Evolutionary conservation across 2,113 vertebrate species (phyloP).

Genomic region (Rhinichthys klamathensis): DNA sequence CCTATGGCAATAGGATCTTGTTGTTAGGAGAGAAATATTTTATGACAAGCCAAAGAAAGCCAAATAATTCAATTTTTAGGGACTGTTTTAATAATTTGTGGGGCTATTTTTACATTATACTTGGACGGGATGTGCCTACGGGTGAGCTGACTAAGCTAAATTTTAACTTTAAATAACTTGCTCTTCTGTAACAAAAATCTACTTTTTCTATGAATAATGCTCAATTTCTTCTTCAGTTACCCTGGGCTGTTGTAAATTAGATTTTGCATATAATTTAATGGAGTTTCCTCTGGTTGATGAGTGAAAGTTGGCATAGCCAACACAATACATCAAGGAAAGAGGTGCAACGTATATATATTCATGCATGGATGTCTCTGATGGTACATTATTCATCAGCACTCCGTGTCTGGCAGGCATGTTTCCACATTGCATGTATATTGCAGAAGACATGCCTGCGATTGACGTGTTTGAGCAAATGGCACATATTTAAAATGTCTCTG

Average conservation of each 20-base stretch:
- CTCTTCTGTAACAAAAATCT: neutral
- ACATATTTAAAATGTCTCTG: neutral
- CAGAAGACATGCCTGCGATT: neutral
- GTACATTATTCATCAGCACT: neutral
- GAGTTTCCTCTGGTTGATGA: neutral
- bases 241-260: neutral
- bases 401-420: neutral
- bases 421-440: conserved; percentile 1
- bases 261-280: neutral
- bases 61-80: neutral
- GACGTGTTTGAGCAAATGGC: neutral
- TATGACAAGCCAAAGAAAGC: neutral
- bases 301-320: neutral
- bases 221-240: neutral
- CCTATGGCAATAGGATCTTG: neutral
- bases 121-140: neutral
- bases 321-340: neutral
- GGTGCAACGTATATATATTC: neutral
- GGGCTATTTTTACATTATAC: neutral
- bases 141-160: neutral
- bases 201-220: neutral
- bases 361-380: neutral
- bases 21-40: neutral
- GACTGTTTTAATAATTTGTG: neutral
- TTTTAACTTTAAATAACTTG: conserved; percentile 3